Base-by-base conservation (phyloP, 2,113 vertebrate species). In the Entomyzon cyanotis region DNA sequence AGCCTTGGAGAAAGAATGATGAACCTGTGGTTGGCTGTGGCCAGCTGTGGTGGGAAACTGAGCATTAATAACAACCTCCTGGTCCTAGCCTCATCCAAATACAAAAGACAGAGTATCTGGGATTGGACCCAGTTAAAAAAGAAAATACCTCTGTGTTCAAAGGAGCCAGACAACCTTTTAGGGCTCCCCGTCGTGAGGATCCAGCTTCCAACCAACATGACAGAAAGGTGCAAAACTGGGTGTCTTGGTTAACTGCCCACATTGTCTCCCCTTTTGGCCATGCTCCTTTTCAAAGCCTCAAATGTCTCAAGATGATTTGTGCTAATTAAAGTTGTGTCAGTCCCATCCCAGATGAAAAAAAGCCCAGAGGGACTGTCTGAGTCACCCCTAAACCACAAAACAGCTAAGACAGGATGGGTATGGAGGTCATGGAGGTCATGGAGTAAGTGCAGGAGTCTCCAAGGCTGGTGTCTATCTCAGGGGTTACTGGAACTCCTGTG, bases 401-500 rank as follows among this genome's bases (percentile, higher is more conserved):
- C 18, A 73, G 35, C 39, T 41, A 50, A n/a, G 44, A 28, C 10
- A 46, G 28, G 74, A 15, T 20, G 63, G 39, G 20, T 47, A 84
- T 0, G 0, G 33, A 70, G 62, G 14, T 35, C 27, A 84, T 0
- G 0, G 33, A 70, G 62, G 14, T 35, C 27, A 11, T 12, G 10
- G 41, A 12, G 18, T 25, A 20, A 86, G 31, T 6, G 24, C 31
- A 79, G 56, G n/a, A 52, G 28, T 46, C 69, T 49, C 44, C 77
- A 62, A 2, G 12, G 44, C 5, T 77, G 41, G 15, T 12, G 21
- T 52, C 16, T 16, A 13, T 19, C 55, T 67, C 85, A 42, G 33
- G 56, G 25, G 7, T 37, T n/a, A 11, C 73, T 22, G 13, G 5
- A 71, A 33, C 44, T 55, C 47, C 50, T 62, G 18, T 5, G 1